These are phyloP conservation scores for Paracentrotus lividus DNA, from an alignment of 53 echinoderm and acorn worm genomes.

Conservation along the genomic window DNA sequence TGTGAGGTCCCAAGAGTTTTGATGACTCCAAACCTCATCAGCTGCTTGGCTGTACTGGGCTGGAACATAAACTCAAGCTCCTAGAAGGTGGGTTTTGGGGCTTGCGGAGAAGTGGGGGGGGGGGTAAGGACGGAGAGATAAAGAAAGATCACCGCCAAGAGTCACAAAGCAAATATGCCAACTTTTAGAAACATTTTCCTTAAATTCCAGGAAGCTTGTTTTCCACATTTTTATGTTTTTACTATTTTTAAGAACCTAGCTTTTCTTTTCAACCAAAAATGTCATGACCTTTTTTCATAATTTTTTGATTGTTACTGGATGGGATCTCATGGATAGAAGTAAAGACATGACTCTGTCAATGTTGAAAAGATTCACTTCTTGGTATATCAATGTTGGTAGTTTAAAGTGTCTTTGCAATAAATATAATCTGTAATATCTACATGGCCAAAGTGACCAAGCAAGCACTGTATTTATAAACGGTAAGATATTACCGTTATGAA, in stretches of 20 bases:
- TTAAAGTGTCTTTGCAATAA: no score
- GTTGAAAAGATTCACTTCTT: no score
- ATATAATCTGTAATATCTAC: neutral
- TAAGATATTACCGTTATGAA: neutral
- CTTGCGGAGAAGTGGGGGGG: neutral
- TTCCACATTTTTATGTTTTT: no score
- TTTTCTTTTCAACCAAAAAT: no score
- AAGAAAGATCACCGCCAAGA: neutral
- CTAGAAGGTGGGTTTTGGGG: slow-evolving; percentile 82
- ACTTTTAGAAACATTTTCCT: neutral
- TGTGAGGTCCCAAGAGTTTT: slow-evolving; percentile 78
- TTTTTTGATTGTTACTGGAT: neutral
- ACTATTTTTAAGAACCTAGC: no score
- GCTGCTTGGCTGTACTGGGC: slow-evolving; percentile 84
- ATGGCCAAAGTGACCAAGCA: neutral
- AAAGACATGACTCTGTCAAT: no score
- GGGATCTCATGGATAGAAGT: no score
- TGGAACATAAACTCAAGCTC: slow-evolving; percentile 96
- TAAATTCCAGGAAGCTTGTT: no score
- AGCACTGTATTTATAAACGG: no score
- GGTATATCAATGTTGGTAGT: no score
- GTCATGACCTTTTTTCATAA: neutral
- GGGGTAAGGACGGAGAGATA: neutral
- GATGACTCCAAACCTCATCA: slow-evolving; percentile 69
- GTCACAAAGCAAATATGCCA: neutral